Evolutionary conservation across 2,888 invertebrate species (phyloP).

Genomic region (Elysia crispata): DNA sequence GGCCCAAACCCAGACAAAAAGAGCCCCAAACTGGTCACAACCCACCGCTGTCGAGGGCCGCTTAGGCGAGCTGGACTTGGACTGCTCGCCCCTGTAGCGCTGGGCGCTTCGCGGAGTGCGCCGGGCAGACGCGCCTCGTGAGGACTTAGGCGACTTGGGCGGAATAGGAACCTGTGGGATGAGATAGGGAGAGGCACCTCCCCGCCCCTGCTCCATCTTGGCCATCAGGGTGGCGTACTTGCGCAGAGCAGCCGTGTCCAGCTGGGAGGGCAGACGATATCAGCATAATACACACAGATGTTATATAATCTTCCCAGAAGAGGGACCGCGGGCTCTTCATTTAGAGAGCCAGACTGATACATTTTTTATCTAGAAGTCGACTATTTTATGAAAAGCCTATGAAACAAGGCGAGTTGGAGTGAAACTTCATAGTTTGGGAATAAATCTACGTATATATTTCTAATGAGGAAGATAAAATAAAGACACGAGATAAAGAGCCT

Average conservation of each 20-base stretch:
- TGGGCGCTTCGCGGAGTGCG: conserved; percentile 24
- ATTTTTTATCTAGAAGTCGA: no score
- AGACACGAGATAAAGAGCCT: no score
- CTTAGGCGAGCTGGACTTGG: conserved; percentile 41
- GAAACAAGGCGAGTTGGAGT: no score
- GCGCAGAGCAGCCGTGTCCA: conserved; percentile 70
- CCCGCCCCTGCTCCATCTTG: conserved; percentile 60
- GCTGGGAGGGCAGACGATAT: conserved; percentile 59
- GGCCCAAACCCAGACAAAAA: not conserved
- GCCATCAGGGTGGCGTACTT: conserved; percentile 71
- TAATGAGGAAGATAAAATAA: no score
- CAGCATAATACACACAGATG: no score
- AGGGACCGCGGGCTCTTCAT: no score
- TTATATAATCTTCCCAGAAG: no score
- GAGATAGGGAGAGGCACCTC: conserved; percentile 61
- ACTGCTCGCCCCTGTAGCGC: conserved; percentile 19
- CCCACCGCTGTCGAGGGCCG: conserved; percentile 42
- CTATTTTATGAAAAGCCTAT: not conserved
- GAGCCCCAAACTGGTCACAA: not conserved
- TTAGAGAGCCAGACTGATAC: no score
- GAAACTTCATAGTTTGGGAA: no score
- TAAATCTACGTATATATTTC: no score
- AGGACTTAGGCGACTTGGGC: conserved; percentile 58
- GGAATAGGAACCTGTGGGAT: conserved; percentile 65
- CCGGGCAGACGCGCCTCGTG: no score